Conservation (phyloP, 2,113 vertebrate species). For the Plecturocebus donacophilus region DNA sequence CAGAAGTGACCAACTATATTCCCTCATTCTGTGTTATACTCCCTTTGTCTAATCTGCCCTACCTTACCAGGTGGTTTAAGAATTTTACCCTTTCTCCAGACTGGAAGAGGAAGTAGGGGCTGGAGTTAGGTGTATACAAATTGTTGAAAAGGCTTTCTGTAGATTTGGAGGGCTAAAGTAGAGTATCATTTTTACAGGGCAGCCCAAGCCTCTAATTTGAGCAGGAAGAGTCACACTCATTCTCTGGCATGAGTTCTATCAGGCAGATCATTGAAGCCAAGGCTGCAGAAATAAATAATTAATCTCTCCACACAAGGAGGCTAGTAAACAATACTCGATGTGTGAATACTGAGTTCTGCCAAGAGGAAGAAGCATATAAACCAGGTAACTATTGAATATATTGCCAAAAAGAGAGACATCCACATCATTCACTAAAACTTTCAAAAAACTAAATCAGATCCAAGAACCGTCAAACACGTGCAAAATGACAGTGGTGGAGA, state of each 20-base stretch:
- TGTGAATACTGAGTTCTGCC: background rate
- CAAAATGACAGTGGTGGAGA: background rate
- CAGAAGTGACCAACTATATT: slow-evolving; percentile 30
- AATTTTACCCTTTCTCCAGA: slow-evolving; percentile 30
- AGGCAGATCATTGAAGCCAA: background rate
- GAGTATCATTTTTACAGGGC: background rate
- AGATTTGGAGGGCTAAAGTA: background rate
- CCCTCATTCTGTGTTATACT: background rate
- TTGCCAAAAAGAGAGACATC: background rate
- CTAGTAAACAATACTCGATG: slow-evolving; percentile 29
- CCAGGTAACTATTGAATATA: background rate
- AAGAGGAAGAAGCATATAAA: slow-evolving; percentile 65
- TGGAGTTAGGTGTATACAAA: slow-evolving; percentile 21
- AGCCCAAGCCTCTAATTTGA: background rate
- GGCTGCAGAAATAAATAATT: slow-evolving; percentile 62
- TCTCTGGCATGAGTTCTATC: slow-evolving; percentile 31
- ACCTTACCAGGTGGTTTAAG: background rate
- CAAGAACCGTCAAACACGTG: background rate
- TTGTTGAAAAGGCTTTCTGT: slow-evolving; percentile 19
- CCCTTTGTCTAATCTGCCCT: background rate
- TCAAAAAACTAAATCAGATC: background rate
- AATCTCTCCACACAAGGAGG: slow-evolving; percentile 46
- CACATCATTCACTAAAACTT: background rate
- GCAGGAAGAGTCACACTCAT: background rate
- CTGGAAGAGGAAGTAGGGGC: slow-evolving; percentile 36